phyloP scores from a whole-genome alignment of 2,797 vertebrate genomes.

The Falco concolor region DNA sequence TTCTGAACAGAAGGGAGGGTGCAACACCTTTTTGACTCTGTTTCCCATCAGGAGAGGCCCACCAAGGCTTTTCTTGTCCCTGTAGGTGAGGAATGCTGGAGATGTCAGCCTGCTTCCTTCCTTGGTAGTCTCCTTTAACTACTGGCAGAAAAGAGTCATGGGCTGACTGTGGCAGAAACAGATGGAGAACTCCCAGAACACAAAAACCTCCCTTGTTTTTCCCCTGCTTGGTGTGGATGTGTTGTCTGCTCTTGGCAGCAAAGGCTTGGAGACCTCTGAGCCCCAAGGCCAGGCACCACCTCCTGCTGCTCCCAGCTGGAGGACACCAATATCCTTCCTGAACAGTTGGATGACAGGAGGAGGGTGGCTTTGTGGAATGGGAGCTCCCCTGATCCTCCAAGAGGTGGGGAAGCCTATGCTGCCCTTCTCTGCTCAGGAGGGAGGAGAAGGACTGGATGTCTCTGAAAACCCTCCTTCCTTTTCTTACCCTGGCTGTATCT shows the following conservation, averaged over 20 bases:
- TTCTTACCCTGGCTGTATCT: neutral
- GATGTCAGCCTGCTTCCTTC: neutral
- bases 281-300: neutral
- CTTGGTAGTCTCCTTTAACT: neutral
- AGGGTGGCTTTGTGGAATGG: neutral
- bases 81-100: neutral
- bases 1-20: neutral
- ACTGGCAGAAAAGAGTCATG: neutral
- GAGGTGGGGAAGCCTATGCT: rapidly evolving
- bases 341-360: rapidly evolving
- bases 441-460: neutral
- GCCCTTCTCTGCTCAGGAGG: neutral
- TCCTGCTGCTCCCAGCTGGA: rapidly evolving
- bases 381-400: neutral
- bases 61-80: neutral
- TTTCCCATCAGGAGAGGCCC: neutral
- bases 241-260: neutral
- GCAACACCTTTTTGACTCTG: neutral
- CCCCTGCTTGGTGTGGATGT: neutral
- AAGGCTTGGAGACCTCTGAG: neutral
- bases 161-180: neutral
- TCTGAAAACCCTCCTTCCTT: neutral
- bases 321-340: neutral
- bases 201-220: neutral
- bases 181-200: neutral